Conservation (phyloP, 2,888 invertebrate genomes). For the Drosophila rubida region DNA sequence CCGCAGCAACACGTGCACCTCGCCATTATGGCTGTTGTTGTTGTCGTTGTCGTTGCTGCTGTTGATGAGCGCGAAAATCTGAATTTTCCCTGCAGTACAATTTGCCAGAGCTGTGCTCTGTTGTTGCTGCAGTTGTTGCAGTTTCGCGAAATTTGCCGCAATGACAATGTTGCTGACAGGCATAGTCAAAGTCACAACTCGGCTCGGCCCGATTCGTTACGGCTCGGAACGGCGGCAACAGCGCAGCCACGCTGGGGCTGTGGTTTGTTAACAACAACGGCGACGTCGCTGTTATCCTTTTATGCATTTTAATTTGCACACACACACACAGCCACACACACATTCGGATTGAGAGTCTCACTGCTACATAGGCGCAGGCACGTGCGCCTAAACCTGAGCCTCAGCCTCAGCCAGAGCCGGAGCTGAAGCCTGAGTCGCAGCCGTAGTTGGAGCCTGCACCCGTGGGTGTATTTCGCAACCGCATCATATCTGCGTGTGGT, state of each 20-base stretch:
- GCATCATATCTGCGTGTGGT: constrained; percentile 35
- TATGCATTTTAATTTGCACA: constrained; percentile 77
- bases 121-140: constrained; percentile 49
- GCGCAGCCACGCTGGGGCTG: constrained; percentile 40
- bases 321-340: constrained; percentile 16
- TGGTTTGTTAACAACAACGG: constrained; percentile 63
- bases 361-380: constrained; percentile 47
- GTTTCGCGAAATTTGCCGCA: constrained; percentile 68
- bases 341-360: not conserved
- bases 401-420: too few relatives aligned
- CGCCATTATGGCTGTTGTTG: constrained; percentile 31
- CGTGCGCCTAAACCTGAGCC: constrained; percentile 49
- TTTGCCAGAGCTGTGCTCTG: constrained; percentile 56
- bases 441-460: constrained; percentile 43
- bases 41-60: constrained; percentile 38
- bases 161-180: constrained; percentile 63
- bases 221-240: constrained; percentile 28
- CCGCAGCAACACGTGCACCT: constrained; percentile 66
- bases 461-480: constrained; percentile 68
- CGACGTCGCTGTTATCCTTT: constrained; percentile 72
- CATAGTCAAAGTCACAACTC: constrained; percentile 28
- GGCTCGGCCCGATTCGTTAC: not conserved
- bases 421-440: not conserved
- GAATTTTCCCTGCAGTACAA: constrained; percentile 79
- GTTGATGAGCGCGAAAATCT: constrained; percentile 77